Evolutionary conservation across 2,888 invertebrate genomes (phyloP), one percentile per base, ranked within the genome.

Genomic region (Rapana venosa): DNA sequence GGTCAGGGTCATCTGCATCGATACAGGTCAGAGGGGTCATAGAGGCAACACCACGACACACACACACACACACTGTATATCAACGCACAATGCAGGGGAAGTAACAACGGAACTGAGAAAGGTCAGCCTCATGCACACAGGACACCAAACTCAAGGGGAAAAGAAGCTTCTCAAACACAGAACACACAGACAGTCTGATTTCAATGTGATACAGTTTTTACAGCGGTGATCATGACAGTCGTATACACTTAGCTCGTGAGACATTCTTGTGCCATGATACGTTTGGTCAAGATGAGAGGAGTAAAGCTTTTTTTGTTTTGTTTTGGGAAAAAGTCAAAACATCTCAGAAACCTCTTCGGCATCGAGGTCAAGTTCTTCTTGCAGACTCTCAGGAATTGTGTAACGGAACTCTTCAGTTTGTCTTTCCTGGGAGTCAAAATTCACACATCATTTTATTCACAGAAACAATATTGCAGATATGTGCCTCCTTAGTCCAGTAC

Each of bases 351-450:
- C 89, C 89, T 89, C 89, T 32, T 89, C 89, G 47, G 61, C 84
- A 70, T 85, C 89, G 83, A 88, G 88, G 20, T 70, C 89, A 84
- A 89, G 89, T 35, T 89, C 89, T 85, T 89, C 89, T 47, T 85
- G 74, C 36, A 89, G 89, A 85, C 74, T 61, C n/a, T 32, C 85
- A 26, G 89, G 89, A 70, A 89, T 70, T 85, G 36, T 30, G 22
- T 89, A 70, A 70, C 85, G 85, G 58, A 74, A 89, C 84, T 89
- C 85, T 13, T 74, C 85, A n/a, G 61, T 83, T 83, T 84, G 88
- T 35, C 30, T 89, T 26, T 89, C 89, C 89, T 79, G 77, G 30
- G 32, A 79, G 86, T 87, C 77, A 87, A 77, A 87, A 47, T 1
- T 32, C 87, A 83, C 36, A 36, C 81, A 47, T 83, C 30, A n/a